Evolutionary conservation across 30 jellyfish, hydroid and myxozoan genomes (phyloP).

Genomic region (Cassiopea xamachana): DNA sequence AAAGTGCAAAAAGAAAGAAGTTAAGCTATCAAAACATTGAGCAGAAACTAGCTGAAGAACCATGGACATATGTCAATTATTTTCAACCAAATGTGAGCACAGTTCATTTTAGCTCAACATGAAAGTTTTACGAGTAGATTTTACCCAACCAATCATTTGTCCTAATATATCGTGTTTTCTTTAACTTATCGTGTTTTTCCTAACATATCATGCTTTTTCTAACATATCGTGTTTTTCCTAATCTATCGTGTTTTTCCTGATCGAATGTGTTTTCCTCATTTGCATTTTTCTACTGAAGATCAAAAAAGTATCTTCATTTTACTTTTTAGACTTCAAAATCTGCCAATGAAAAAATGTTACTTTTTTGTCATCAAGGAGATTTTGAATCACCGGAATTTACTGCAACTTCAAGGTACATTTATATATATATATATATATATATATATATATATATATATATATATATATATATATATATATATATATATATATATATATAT

Average conservation of each 20-base stretch:
- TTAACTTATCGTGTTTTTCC: not conserved
- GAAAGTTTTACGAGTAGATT: not conserved
- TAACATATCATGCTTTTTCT: not conserved
- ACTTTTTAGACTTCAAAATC: conserved; percentile 67
- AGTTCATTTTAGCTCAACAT: not conserved
- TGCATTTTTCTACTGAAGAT: too few relatives aligned
- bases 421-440: not conserved
- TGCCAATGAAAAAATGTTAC: conserved; percentile 69
- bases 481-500: too few relatives aligned
- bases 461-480: too few relatives aligned
- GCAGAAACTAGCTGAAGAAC: conserved; percentile 72
- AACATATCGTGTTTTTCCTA: not conserved
- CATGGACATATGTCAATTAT: conserved; percentile 57
- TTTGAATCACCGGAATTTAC: conserved; percentile 98
- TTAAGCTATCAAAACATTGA: conserved; percentile 44
- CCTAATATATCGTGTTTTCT: not conserved
- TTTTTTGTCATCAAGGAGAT: conserved; percentile 86
- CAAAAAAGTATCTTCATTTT: not conserved
- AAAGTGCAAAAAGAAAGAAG: conserved; percentile 28
- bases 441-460: too few relatives aligned
- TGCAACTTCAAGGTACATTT: conserved; percentile 85
- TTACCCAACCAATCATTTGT: not conserved
- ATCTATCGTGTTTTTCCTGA: too few relatives aligned
- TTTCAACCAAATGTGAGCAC: conserved; percentile 35
- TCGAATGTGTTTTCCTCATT: too few relatives aligned